Percentiles rank a stretch among this genome's conserved stretches.
Conservation (phyloP, 2,888 invertebrate genomes). For the Cepaea hortensis region DNA sequence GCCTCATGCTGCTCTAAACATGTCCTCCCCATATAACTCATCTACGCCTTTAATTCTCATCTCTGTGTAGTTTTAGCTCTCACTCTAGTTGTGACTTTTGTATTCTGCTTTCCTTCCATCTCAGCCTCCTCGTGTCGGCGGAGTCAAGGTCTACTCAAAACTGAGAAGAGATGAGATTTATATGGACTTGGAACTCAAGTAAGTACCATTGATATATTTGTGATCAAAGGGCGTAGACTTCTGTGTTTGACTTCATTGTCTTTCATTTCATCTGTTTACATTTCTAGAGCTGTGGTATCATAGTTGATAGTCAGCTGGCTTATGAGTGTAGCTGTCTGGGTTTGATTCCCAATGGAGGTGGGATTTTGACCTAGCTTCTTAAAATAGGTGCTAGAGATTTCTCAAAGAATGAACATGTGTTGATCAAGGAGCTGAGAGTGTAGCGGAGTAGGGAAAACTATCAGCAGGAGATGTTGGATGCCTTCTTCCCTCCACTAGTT, state of each 20-base stretch:
- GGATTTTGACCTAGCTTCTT: background rate
- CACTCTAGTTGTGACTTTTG: no score
- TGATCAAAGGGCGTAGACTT: background rate
- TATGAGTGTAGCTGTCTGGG: background rate
- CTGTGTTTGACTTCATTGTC: background rate
- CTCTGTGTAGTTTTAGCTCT: no score
- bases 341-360: background rate
- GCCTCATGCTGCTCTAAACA: no score
- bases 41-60: no score
- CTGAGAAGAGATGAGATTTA: conserved; percentile 88
- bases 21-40: no score
- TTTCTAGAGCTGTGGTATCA: background rate
- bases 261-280: background rate
- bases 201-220: conserved; percentile 76
- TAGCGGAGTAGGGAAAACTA: no score
- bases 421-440: no score
- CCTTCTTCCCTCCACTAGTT: no score
- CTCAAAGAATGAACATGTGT: no score
- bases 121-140: conserved; percentile 93
- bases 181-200: conserved; percentile 96
- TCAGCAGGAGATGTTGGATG: no score
- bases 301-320: background rate
- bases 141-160: conserved; percentile 96
- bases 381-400: background rate
- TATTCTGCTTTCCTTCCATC: conserved; percentile 63